Evolutionary conservation across 2,797 vertebrate species (phyloP).

Genomic region (Chaetophractus vellerosus): DNA sequence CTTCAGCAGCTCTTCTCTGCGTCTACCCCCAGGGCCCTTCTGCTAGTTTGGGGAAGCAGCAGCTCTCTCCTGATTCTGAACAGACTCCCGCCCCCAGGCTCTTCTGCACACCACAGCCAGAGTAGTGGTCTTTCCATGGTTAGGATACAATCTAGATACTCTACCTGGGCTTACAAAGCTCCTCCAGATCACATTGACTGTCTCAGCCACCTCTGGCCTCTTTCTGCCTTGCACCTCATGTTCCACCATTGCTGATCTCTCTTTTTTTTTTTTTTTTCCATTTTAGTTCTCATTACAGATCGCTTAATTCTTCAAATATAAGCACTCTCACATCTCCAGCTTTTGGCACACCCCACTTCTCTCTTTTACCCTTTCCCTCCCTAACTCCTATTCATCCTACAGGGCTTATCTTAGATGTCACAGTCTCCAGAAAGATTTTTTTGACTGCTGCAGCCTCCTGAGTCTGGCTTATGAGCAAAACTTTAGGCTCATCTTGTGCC

Average conservation of each 20-base stretch:
- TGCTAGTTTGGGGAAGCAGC: neutral
- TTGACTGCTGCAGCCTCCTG: neutral
- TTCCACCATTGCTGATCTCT: neutral
- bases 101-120: neutral
- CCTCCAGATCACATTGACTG: too few relatives aligned
- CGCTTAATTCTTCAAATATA: neutral
- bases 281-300: too few relatives aligned
- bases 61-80: neutral
- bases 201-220: neutral
- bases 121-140: neutral
- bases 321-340: neutral
- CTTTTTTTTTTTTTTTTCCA: too few relatives aligned
- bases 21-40: neutral
- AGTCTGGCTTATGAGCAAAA: rapidly evolving
- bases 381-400: too few relatives aligned
- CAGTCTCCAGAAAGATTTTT: neutral
- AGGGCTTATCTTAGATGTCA: too few relatives aligned
- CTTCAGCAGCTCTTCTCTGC: neutral
- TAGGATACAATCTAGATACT: too few relatives aligned
- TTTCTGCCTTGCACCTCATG: neutral
- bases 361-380: neutral
- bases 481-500: neutral
- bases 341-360: neutral
- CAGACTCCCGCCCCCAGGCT: neutral
- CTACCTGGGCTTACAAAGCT: neutral